Percentiles rank a stretch among this genome's conserved stretches.
Conservation (phyloP, 2,888 invertebrate genomes). For the Scaptomyza reducta region DNA sequence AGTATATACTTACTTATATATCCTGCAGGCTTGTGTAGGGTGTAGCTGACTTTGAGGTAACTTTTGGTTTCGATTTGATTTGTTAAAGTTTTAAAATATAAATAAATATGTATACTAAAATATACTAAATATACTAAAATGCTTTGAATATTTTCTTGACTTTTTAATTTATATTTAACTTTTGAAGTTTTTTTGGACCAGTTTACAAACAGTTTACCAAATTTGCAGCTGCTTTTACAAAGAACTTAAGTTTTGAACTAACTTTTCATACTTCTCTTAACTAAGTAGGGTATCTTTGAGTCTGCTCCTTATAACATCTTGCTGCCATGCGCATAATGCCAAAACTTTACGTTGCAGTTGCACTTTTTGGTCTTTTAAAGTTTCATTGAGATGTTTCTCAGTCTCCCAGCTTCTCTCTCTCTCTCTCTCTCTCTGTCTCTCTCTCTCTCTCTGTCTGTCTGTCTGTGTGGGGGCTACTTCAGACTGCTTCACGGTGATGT, state of each 20-base stretch:
- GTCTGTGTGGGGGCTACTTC: slow-evolving; percentile 15
- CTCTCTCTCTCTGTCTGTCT: neutral
- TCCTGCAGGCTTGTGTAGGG: neutral
- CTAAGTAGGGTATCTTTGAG: neutral
- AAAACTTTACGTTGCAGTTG: slow-evolving; percentile 26
- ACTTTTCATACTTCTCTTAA: neutral
- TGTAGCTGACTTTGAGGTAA: too few relatives aligned
- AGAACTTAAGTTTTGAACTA: too few relatives aligned
- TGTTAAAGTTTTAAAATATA: too few relatives aligned
- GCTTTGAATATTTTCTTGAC: too few relatives aligned
- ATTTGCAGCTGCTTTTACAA: too few relatives aligned
- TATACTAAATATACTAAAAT: too few relatives aligned
- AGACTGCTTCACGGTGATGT: slow-evolving; percentile 3
- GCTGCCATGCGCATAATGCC: slow-evolving; percentile 17
- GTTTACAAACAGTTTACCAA: too few relatives aligned
- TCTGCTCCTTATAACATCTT: neutral
- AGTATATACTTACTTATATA: neutral
- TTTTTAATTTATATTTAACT: too few relatives aligned
- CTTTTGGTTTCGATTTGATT: too few relatives aligned
- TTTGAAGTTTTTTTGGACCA: too few relatives aligned
- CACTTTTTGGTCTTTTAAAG: slow-evolving; percentile 28
- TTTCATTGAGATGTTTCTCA: slow-evolving; percentile 51
- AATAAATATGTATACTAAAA: too few relatives aligned
- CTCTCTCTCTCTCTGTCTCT: neutral
- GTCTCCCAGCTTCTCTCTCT: neutral